phyloP scores from a whole-genome alignment of 2,113 vertebrate genomes.

The Halcyon senegalensis region DNA sequence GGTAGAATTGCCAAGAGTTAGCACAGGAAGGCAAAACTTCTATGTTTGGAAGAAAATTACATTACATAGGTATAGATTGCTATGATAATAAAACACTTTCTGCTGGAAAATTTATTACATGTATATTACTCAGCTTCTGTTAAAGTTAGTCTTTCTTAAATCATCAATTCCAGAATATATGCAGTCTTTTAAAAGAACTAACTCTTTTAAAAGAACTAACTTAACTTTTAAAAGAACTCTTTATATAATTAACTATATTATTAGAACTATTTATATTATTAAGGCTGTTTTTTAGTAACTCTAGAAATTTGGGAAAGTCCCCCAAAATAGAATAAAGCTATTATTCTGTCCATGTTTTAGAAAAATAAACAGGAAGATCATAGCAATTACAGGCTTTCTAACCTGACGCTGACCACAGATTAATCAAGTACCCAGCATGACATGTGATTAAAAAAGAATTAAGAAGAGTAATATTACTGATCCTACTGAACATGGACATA shows the following conservation, averaged over 20 bases:
- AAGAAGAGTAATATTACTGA: not conserved
- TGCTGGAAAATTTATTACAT: not conserved
- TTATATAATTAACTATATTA: not conserved
- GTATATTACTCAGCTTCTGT: not conserved
- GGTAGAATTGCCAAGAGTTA: not conserved
- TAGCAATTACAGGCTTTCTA: not conserved
- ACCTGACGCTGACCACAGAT: not conserved
- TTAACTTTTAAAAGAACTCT: not conserved
- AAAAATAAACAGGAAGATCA: not conserved
- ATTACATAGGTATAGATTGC: not conserved
- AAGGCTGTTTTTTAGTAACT: not conserved
- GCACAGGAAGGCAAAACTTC: not conserved
- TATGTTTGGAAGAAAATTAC: not conserved
- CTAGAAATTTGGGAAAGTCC: not conserved
- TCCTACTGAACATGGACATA: not conserved
- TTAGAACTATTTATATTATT: not conserved
- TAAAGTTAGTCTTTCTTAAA: not conserved
- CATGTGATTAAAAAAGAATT: not conserved
- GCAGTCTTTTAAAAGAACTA: not conserved
- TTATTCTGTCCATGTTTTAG: not conserved
- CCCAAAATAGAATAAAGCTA: not conserved
- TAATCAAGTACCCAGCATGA: not conserved
- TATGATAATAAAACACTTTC: not conserved
- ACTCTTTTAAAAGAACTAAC: not conserved
- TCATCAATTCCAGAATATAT: not conserved